Conservation (phyloP, 2,797 vertebrate species). For the Chiloscyllium punctatum region DNA sequence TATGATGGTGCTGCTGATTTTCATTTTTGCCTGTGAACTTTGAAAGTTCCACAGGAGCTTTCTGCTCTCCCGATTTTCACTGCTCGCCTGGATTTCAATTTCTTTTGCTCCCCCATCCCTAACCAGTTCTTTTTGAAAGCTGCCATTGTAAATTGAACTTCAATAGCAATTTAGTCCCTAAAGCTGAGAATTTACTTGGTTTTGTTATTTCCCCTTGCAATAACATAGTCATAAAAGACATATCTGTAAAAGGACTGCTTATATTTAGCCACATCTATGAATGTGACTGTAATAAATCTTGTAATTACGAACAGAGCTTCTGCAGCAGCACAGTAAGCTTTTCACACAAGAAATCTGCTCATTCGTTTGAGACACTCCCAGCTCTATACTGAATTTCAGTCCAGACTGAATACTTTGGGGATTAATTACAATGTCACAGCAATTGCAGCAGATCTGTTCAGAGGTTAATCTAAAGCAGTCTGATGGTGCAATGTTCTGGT, state of each 20-base stretch:
- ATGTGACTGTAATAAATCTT: background rate
- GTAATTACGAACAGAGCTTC: background rate
- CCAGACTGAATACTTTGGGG: conserved; percentile 4
- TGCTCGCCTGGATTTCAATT: background rate
- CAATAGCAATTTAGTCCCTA: background rate
- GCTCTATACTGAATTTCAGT: conserved; percentile 8
- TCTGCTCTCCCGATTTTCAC: background rate
- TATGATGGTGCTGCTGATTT: background rate
- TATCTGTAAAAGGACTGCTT: background rate
- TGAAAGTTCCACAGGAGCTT: background rate
- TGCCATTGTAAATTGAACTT: background rate
- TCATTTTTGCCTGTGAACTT: background rate
- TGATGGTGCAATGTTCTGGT: background rate
- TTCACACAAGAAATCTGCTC: background rate
- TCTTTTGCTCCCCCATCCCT: background rate
- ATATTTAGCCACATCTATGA: background rate
- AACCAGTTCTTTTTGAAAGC: background rate
- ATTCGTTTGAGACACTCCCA: background rate
- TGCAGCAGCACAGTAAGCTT: background rate
- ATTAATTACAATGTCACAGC: conserved; percentile 34
- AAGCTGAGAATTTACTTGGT: background rate
- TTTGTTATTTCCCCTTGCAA: background rate
- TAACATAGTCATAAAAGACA: background rate
- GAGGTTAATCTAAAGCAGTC: conserved; percentile 29
- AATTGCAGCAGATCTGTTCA: conserved; percentile 12